These are phyloP conservation scores for Agrilus biguttatus DNA, from an alignment of 2,888 invertebrate genomes.

Conservation along the genomic window DNA sequence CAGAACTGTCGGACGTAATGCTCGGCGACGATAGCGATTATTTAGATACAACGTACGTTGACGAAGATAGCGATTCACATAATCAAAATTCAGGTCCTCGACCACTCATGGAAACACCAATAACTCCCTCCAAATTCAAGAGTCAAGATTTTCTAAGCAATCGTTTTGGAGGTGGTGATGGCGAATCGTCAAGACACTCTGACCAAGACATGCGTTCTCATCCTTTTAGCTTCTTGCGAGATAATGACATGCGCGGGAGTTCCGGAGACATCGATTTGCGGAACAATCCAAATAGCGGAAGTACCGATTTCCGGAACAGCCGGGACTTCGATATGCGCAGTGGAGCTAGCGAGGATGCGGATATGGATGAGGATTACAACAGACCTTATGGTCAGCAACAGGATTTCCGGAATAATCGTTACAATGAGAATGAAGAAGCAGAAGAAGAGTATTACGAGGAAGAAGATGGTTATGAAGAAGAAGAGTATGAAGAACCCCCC, in stretches of 20 bases:
- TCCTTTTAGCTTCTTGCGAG: slow-evolving; percentile 7
- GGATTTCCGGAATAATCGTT: slow-evolving; percentile 11
- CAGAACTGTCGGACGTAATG: slow-evolving; percentile 65
- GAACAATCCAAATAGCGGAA: slow-evolving; percentile 11
- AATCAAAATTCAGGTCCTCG: slow-evolving; percentile 3
- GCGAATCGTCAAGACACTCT: slow-evolving; percentile 13
- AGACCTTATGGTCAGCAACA: slow-evolving; percentile 11
- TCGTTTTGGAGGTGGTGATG: slow-evolving; percentile 1
- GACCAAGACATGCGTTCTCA: slow-evolving; percentile 23
- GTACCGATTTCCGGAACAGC: slow-evolving; percentile 17
- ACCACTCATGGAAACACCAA: no score
- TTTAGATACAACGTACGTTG: slow-evolving; percentile 30
- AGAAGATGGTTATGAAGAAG: slow-evolving; percentile 24
- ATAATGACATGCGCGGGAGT: slow-evolving; percentile 17
- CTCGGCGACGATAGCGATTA: slow-evolving; percentile 40
- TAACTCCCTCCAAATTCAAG: no score
- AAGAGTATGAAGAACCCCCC: no score
- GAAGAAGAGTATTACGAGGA: slow-evolving; percentile 28
- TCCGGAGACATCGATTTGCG: slow-evolving; percentile 17
- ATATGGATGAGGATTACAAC: slow-evolving; percentile 19
- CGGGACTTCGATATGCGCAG: slow-evolving; percentile 21
- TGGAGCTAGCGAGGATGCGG: slow-evolving; percentile 4
- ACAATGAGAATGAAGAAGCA: slow-evolving; percentile 13
- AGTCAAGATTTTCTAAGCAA: no score
- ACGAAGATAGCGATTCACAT: slow-evolving; percentile 30